A percentile compares a stretch with the other conserved stretches of the same genome.
Conservation (phyloP, 2,888 invertebrate genomes). For the Trachelus iudaicus region DNA sequence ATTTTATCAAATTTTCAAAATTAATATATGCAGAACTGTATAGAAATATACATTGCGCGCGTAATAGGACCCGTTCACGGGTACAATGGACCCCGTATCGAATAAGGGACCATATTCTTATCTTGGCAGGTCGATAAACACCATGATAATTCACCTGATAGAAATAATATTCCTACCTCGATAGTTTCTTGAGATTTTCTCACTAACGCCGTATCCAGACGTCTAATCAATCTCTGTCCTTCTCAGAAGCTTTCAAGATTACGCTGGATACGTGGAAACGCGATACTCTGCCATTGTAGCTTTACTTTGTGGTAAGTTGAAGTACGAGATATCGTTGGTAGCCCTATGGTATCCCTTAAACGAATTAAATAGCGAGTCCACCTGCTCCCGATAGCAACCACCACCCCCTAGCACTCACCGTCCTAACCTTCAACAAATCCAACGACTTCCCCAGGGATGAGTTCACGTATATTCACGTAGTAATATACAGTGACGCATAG, state of each 20-base stretch:
- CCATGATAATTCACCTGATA: not conserved
- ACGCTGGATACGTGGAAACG: constrained; percentile 1
- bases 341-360: not conserved
- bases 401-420: no score
- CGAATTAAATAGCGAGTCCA: no score
- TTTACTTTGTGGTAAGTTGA: not conserved
- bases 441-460: constrained; percentile 36
- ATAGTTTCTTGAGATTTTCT: not conserved
- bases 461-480: constrained; percentile 33
- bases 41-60: not conserved
- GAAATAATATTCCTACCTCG: not conserved
- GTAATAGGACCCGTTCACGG: not conserved
- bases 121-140: not conserved
- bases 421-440: no score
- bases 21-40: no score
- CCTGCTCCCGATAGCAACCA: no score
- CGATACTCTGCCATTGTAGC: not conserved
- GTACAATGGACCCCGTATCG: not conserved
- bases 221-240: not conserved
- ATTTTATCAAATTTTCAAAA: no score
- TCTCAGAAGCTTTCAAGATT: not conserved
- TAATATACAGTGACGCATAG: constrained; percentile 55
- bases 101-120: not conserved
- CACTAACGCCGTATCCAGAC: not conserved
- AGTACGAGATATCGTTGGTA: not conserved